Evolutionary conservation across 2,797 vertebrate genomes (phyloP).

Genomic region (Rhinoraja longicauda): DNA sequence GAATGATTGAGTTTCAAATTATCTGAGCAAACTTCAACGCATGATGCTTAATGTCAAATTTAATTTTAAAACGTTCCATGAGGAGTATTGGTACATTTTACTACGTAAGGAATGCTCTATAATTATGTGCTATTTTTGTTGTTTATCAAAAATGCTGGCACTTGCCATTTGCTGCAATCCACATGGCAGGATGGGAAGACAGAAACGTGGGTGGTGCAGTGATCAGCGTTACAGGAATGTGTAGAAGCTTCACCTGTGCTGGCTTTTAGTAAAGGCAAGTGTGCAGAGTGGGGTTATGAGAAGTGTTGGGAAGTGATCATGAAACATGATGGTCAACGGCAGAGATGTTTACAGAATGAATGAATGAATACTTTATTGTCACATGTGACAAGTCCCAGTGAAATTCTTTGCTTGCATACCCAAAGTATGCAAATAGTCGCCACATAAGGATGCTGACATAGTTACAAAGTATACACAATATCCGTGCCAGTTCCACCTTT

Average conservation of each 20-base stretch:
- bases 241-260: too few relatives aligned
- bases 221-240: background rate
- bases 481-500: too few relatives aligned
- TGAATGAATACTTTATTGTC: too few relatives aligned
- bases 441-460: too few relatives aligned
- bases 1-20: background rate
- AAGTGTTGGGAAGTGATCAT: background rate
- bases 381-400: too few relatives aligned
- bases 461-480: too few relatives aligned
- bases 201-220: background rate
- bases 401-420: too few relatives aligned
- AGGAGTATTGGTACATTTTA: background rate
- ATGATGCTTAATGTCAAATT: background rate
- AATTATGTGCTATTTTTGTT: background rate
- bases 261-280: background rate
- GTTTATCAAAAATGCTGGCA: background rate
- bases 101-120: background rate
- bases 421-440: too few relatives aligned
- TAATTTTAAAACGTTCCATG: too few relatives aligned
- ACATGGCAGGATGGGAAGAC: background rate
- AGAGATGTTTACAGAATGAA: background rate
- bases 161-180: background rate
- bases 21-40: background rate
- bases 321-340: background rate
- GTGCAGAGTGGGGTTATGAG: too few relatives aligned